phyloP scores from a whole-genome alignment of 2,888 invertebrate species.

The Agriopis marginaria region DNA sequence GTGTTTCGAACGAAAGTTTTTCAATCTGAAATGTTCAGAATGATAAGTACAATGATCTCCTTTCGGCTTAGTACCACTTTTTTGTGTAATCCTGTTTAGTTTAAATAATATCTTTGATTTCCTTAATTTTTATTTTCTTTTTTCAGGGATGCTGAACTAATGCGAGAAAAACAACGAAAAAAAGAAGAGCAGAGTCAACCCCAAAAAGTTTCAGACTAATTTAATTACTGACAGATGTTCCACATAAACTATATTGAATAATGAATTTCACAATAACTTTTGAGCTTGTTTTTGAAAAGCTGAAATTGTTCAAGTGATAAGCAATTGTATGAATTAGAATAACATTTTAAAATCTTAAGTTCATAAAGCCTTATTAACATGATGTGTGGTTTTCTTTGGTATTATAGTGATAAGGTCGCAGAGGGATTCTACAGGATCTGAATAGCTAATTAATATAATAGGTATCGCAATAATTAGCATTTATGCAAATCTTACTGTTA shows the following conservation, averaged over 20 bases:
- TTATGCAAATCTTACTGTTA: constrained; percentile 73
- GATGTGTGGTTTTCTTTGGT: constrained; percentile 63
- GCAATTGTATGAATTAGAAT: constrained; percentile 60
- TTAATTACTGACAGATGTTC: constrained; percentile 50
- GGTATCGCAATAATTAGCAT: constrained; percentile 67
- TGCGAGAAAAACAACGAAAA: constrained; percentile 95
- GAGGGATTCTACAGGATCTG: constrained; percentile 61
- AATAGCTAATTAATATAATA: constrained; percentile 50
- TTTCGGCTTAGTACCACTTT: no score
- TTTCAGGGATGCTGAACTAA: constrained; percentile 94
- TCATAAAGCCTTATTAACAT: constrained; percentile 65
- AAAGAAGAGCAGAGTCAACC: constrained; percentile 86
- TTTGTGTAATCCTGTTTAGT: no score
- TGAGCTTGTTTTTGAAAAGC: constrained; percentile 62
- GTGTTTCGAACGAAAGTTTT: no score
- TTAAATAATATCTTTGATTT: no score
- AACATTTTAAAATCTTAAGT: constrained; percentile 58
- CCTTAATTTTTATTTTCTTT: constrained; percentile 8
- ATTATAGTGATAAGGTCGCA: constrained; percentile 50
- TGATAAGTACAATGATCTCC: no score
- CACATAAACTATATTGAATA: constrained; percentile 36
- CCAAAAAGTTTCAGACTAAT: constrained; percentile 73
- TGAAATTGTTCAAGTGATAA: constrained; percentile 68
- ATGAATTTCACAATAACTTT: constrained; percentile 57
- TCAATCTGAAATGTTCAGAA: no score